Evolutionary conservation across 2,888 invertebrate species (phyloP).

Genomic region (Leptopilina syphax): DNA sequence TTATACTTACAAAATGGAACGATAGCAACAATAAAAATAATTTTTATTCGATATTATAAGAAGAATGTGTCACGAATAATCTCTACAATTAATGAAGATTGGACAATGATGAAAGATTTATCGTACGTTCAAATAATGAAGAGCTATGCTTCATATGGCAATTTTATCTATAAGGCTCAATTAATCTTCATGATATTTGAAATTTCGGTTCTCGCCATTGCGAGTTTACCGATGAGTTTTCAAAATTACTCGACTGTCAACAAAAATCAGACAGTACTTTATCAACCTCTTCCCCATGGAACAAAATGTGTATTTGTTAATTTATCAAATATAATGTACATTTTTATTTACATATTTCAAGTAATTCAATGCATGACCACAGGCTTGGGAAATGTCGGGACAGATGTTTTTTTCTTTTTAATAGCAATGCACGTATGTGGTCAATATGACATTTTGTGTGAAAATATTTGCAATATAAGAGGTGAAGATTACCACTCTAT

Average conservation of each 20-base stretch:
- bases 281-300: neutral
- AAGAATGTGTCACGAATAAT: neutral
- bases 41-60: constrained; percentile 1
- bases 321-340: neutral
- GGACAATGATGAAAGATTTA: neutral
- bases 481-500: neutral
- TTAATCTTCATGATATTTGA: neutral
- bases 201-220: neutral
- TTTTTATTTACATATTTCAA: neutral
- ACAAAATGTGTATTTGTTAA: neutral
- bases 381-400: constrained; percentile 58
- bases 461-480: constrained; percentile 46
- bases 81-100: neutral
- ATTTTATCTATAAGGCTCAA: neutral
- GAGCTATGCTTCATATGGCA: neutral
- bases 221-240: neutral
- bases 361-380: neutral
- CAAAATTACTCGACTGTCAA: neutral
- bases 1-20: neutral
- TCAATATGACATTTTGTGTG: constrained; percentile 67
- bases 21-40: neutral
- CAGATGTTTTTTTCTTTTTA: constrained; percentile 68
- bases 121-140: neutral
- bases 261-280: too few relatives aligned
- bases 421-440: constrained; percentile 70